Conservation (phyloP, 2,113 vertebrate species). For the Pedetes capensis region DNA sequence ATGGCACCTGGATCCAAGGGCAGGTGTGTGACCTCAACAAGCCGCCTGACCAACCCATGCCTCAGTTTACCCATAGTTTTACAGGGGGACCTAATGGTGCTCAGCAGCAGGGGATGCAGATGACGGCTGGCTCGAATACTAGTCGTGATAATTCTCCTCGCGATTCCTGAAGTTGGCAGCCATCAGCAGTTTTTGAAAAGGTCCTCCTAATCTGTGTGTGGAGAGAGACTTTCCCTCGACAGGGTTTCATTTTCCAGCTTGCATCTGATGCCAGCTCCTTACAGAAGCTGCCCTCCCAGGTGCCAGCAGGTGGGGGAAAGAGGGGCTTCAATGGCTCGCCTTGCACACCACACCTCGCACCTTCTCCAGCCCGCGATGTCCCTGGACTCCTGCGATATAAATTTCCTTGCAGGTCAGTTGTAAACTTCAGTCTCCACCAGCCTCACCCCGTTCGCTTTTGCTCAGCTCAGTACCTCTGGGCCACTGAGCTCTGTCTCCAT, state of each 20-base stretch:
- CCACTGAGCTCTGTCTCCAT: too few relatives aligned
- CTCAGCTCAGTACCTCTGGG: background rate
- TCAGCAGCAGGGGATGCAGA: background rate
- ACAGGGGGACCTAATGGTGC: background rate
- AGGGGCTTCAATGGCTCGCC: background rate
- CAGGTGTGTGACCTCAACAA: background rate
- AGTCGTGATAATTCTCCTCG: background rate
- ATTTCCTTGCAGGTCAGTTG: background rate
- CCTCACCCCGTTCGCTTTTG: background rate
- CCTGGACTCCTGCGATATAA: background rate
- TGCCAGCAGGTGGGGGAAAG: background rate
- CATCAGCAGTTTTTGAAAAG: background rate
- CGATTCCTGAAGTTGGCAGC: background rate
- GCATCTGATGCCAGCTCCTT: background rate
- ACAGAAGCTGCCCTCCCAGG: background rate
- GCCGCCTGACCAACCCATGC: fast-evolving
- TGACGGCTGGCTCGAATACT: background rate
- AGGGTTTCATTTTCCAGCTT: background rate
- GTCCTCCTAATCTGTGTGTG: background rate
- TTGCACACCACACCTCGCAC: background rate
- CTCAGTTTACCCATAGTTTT: background rate
- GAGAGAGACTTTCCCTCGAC: background rate
- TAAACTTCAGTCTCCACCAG: background rate
- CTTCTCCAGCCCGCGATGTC: background rate
- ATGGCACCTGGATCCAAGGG: background rate